A percentile compares a stretch with the other conserved stretches of the same genome.
Conservation (phyloP, 2,113 vertebrate species). For the Haemorhous mexicanus region DNA sequence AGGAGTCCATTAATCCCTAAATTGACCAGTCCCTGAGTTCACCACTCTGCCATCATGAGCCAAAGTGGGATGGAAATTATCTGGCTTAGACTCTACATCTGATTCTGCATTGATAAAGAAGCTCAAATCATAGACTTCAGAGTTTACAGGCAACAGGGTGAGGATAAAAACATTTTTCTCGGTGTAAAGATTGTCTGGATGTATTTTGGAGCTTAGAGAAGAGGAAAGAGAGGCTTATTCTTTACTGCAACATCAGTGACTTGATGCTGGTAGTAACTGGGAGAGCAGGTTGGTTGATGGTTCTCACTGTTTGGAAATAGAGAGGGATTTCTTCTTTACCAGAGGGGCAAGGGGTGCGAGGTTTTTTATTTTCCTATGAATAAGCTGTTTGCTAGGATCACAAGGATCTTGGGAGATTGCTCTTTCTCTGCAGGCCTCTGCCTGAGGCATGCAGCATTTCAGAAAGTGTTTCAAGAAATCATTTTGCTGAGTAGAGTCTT, state of each 20-base stretch:
- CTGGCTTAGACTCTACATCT: background rate
- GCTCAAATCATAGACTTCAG: background rate
- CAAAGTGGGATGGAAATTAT: background rate
- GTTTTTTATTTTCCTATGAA: background rate
- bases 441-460: background rate
- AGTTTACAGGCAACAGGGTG: background rate
- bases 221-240: background rate
- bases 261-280: background rate
- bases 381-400: background rate
- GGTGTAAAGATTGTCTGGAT: background rate
- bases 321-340: background rate
- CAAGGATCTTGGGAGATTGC: background rate
- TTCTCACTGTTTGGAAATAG: background rate
- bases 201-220: background rate
- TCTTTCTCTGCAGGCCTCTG: background rate
- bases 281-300: background rate
- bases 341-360: accelerated
- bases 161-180: background rate
- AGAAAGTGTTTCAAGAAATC: background rate
- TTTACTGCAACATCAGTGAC: background rate
- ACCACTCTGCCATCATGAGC: background rate
- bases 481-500: background rate
- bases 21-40: background rate
- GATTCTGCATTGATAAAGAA: background rate
- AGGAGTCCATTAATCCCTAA: background rate